phyloP scores from a whole-genome alignment of 2,888 invertebrate genomes.

The Spodoptera picta region DNA sequence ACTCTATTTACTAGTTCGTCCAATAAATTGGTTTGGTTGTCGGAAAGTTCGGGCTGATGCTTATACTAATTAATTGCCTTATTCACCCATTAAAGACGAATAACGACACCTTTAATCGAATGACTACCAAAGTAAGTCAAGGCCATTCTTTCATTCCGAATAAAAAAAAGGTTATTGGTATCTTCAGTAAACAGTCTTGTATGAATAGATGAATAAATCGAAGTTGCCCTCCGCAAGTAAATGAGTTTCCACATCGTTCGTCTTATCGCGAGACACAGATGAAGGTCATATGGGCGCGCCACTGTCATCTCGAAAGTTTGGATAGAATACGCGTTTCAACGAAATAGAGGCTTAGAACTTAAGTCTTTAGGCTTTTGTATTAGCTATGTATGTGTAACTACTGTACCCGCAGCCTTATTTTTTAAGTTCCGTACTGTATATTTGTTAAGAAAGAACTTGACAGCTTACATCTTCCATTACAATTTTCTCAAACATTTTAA shows the following conservation, averaged over 20 bases:
- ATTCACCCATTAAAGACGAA: constrained; percentile 13
- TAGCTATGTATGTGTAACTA: constrained; percentile 34
- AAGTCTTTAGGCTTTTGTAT: constrained; percentile 20
- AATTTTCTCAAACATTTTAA: neutral
- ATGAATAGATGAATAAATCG: constrained; percentile 44
- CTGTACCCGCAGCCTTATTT: constrained; percentile 15
- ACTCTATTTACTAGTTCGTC: constrained; percentile 14
- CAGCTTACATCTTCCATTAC: neutral
- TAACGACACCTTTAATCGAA: constrained; percentile 10
- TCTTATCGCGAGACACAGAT: constrained; percentile 46
- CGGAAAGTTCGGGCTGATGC: neutral
- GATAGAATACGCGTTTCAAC: constrained; percentile 32
- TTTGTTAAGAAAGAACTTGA: constrained; percentile 15
- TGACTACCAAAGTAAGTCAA: constrained; percentile 5
- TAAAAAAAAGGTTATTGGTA: constrained; percentile 28
- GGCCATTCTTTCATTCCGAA: constrained; percentile 6
- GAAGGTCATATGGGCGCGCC: constrained; percentile 29
- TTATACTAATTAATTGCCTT: constrained; percentile 8
- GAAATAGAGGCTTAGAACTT: constrained; percentile 35
- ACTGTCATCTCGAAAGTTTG: constrained; percentile 34
- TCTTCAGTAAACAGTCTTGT: constrained; percentile 17
- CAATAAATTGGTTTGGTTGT: constrained; percentile 11
- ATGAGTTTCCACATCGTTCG: constrained; percentile 34
- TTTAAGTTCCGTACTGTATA: constrained; percentile 14
- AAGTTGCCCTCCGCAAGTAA: constrained; percentile 35